Evolutionary conservation across 2,113 vertebrate genomes (phyloP).

Genomic region (Probosciger aterrimus): DNA sequence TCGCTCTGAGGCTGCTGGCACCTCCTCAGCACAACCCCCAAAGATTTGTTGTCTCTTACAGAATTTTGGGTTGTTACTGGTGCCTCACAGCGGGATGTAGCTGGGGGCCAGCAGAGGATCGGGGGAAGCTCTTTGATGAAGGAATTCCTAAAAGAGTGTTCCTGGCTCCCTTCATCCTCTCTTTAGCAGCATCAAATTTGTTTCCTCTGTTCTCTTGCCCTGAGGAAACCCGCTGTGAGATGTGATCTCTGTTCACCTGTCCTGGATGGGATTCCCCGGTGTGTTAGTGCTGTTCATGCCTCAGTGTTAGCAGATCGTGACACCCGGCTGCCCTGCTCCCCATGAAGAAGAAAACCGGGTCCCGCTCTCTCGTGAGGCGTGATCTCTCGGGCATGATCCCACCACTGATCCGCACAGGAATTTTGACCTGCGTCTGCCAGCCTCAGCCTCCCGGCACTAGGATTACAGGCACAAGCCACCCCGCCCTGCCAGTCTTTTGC

Average conservation of each 20-base stretch:
- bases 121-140: background rate
- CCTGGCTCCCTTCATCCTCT: background rate
- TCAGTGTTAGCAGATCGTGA: background rate
- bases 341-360: slow-evolving; percentile 60
- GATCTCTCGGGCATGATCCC: background rate
- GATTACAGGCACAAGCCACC: slow-evolving; percentile 77
- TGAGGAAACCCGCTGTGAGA: background rate
- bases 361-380: slow-evolving; percentile 45
- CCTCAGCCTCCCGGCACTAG: slow-evolving; percentile 65
- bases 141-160: background rate
- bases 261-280: fast-evolving
- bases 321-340: background rate
- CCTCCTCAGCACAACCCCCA: background rate
- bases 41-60: background rate
- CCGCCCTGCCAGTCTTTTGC: background rate
- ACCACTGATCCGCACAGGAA: slow-evolving; percentile 69
- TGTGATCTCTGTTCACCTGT: background rate
- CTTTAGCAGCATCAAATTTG: background rate
- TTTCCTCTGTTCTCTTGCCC: background rate
- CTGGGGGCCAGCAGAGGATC: background rate
- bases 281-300: background rate
- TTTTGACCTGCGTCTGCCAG: slow-evolving; percentile 70
- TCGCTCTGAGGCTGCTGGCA: background rate
- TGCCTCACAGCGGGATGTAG: fast-evolving
- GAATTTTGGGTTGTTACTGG: fast-evolving